A percentile compares a stretch with the other conserved stretches of the same genome.
Conservation (phyloP, 2,888 invertebrate species). For the Cheilosia impressa region DNA sequence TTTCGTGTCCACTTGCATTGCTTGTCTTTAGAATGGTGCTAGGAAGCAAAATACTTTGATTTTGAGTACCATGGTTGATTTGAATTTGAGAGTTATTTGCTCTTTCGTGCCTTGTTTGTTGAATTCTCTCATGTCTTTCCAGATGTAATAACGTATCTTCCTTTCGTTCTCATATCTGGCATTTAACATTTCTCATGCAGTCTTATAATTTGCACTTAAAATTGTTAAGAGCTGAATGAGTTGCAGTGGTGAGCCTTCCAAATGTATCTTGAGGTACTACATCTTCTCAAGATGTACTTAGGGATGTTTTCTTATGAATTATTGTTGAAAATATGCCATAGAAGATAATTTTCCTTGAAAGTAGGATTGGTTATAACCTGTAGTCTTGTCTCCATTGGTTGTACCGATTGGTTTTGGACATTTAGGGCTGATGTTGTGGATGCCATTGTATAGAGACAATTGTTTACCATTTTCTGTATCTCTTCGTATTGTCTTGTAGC, state of each 20-base stretch:
- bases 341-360: conserved; percentile 16
- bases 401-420: not conserved
- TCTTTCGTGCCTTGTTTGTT: not conserved
- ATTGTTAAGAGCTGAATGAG: conserved; percentile 22
- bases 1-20: not conserved
- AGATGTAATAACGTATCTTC: conserved; percentile 1
- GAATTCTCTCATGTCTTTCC: no score
- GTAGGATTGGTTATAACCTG: not conserved
- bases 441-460: conserved; percentile 22
- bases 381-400: not conserved
- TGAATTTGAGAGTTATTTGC: not conserved
- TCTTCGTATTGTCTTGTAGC: not conserved
- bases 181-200: conserved; percentile 17
- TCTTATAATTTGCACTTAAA: conserved; percentile 18
- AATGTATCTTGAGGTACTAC: conserved; percentile 21
- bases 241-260: conserved; percentile 33
- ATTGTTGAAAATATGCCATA: conserved; percentile 24
- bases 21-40: conserved; percentile 15
- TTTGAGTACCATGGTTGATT: not conserved
- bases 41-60: conserved; percentile 7
- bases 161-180: no score
- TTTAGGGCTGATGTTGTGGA: not conserved
- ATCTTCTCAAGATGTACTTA: conserved; percentile 29
- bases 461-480: conserved; percentile 9
- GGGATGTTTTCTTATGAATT: conserved; percentile 1